Base-by-base conservation (phyloP, 1,140 invertebrate species). In the Drosophila ananassae region DNA sequence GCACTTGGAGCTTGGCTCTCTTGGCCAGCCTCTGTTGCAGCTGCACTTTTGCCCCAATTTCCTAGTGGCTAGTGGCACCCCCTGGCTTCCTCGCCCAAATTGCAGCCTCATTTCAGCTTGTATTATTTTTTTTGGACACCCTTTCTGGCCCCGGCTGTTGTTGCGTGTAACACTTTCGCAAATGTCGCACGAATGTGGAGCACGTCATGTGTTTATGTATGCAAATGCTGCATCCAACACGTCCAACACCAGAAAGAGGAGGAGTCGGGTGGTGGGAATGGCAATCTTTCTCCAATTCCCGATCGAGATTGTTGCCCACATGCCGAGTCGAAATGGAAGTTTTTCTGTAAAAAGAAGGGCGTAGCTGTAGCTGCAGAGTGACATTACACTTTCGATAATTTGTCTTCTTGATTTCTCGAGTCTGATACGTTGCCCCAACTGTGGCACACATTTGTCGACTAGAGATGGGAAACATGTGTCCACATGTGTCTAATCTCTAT, bases 141-240 rank as follows among this genome's bases (percentile, higher is more conserved):
- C 59, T 53, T 72, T 62, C 60, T 64, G 46, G 61, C 56, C 17
- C 37, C 32, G 48, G 48, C 41, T 78, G 77, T 47, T 78, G 73
- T 72, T 74, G 82, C 82, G 71, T 85, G 81, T 85, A 81, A 85
- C 78, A 85, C 78, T 87, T 82, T 71, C 67, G 60, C 47, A 69
- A 76, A 87, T 85, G 82, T 81, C 82, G 78, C 78, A 76, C 69
- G 66, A 85, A 85, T 87, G 74, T 85, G 83, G 82, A 87, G 82
- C 82, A 85, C 73, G 83, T 81, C 82, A 81, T 87, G 62, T 87
- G 56, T 71, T 74, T 73, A 54, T 80, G 73, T 62, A 82, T 87
- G 82, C 62, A 78, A 77, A 78, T 82, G 79, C 73, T 82, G 73
- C 73, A 62, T 41, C 57, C 54, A 72, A 60, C 68, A 47, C 47